These are phyloP conservation scores for Phyllostomus hastatus DNA, from an alignment of 2,113 vertebrate genomes.

Conservation along the genomic window DNA sequence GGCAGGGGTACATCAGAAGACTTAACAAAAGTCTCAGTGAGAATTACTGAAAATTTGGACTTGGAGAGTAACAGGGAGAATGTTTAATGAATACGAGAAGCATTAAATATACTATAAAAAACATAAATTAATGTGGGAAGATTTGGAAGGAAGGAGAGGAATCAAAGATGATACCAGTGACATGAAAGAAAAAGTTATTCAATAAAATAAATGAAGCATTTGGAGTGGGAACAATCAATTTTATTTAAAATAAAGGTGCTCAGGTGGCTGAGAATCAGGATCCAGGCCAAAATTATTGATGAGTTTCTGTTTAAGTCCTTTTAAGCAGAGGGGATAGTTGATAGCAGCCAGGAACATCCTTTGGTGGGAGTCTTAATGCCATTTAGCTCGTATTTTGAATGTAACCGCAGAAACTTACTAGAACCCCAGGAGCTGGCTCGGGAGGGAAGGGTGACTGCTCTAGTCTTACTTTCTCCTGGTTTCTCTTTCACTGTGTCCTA, in stretches of 20 bases:
- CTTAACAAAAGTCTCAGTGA: not conserved
- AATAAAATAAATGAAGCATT: not conserved
- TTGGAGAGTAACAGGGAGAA: not conserved
- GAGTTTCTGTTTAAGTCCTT: not conserved
- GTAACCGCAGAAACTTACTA: not conserved
- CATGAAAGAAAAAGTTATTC: not conserved
- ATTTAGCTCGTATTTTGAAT: not conserved
- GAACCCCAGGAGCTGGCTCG: not conserved
- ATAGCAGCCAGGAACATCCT: not conserved
- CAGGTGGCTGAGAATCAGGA: not conserved
- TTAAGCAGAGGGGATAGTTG: not conserved
- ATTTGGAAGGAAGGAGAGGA: not conserved
- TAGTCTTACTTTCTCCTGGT: not conserved
- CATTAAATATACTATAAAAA: not conserved
- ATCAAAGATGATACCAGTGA: not conserved
- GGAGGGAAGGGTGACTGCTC: not conserved
- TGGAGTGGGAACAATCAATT: not conserved
- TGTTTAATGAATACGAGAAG: not conserved
- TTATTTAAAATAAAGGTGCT: not conserved
- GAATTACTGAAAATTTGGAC: not conserved
- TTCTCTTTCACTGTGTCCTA: not conserved
- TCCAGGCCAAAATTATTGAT: not conserved
- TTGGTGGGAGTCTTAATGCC: not conserved
- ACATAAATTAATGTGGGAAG: not conserved
- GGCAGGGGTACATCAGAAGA: not conserved